These are phyloP conservation scores for Pampus argenteus DNA, from an alignment of 2,797 vertebrate genomes.

Conservation along the genomic window DNA sequence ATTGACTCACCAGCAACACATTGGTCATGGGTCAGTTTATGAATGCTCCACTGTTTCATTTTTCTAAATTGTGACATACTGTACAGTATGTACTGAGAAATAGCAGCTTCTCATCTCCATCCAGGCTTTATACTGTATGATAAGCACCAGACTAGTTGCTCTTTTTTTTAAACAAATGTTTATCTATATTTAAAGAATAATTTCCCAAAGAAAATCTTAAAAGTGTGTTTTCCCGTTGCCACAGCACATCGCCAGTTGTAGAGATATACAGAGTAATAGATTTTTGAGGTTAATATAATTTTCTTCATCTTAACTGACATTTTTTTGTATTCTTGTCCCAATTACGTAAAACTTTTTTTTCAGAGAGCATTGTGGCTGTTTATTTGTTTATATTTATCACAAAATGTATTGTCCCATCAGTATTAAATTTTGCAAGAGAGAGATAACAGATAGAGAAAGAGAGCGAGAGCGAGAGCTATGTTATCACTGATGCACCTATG, in stretches of 20 bases:
- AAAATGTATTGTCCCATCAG: neutral
- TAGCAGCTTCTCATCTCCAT: conserved; percentile 42
- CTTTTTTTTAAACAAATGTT: conserved; percentile 48
- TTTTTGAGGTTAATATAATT: neutral
- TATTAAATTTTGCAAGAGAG: neutral
- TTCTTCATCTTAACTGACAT: too few species aligned
- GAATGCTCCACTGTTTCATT: conserved; percentile 44
- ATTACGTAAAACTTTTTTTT: neutral
- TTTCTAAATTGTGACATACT: conserved; percentile 39
- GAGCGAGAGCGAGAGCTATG: too few species aligned
- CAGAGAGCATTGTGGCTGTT: too few species aligned
- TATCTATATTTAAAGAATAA: conserved; percentile 52
- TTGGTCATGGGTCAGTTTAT: conserved; percentile 57
- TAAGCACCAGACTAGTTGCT: conserved; percentile 36
- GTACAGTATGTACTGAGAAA: conserved; percentile 31
- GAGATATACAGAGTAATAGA: neutral
- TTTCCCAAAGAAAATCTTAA: conserved; percentile 56
- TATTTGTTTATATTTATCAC: neutral
- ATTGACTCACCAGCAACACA: conserved; percentile 59
- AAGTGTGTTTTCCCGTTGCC: neutral
- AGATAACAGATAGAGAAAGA: neutral
- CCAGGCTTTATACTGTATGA: conserved; percentile 14
- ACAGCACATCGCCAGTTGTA: conserved; percentile 1
- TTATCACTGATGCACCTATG: neutral
- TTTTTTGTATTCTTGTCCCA: neutral